phyloP scores from a whole-genome alignment of 2,113 vertebrate genomes.

The Ailurus styani region DNA sequence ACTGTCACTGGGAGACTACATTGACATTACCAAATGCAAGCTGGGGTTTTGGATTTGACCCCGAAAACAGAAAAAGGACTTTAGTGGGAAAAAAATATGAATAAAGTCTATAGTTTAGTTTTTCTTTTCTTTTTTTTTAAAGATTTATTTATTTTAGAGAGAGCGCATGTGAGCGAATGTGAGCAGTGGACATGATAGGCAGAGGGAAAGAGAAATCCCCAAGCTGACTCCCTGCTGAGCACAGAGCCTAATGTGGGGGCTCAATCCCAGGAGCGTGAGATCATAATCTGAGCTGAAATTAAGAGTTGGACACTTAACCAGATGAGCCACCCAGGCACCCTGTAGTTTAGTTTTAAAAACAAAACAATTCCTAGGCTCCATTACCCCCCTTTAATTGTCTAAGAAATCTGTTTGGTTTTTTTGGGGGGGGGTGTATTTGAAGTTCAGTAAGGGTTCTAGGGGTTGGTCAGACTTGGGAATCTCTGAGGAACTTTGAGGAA shows the following conservation, averaged over 20 bases:
- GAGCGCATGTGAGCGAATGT: neutral
- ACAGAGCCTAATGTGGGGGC: neutral
- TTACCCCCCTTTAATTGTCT: neutral
- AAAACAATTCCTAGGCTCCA: neutral
- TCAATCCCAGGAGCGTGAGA: neutral
- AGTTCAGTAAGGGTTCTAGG: neutral
- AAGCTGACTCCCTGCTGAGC: neutral
- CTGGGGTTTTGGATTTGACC: neutral
- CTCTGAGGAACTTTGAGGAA: neutral
- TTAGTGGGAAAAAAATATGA: neutral
- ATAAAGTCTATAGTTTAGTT: neutral
- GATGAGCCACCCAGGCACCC: neutral
- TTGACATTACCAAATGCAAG: neutral
- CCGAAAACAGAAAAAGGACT: neutral
- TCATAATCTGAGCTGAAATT: neutral
- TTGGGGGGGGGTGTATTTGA: neutral
- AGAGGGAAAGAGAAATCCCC: neutral
- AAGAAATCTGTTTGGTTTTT: neutral
- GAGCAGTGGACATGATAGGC: neutral
- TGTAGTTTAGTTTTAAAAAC: neutral
- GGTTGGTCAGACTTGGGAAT: no score
- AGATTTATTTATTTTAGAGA: neutral
- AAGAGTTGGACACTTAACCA: neutral
- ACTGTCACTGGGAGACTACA: neutral
- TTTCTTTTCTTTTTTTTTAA: no score